These are phyloP conservation scores for Drosophila paulistorum DNA, from an alignment of 1,140 invertebrate genomes.

Conservation along the genomic window DNA sequence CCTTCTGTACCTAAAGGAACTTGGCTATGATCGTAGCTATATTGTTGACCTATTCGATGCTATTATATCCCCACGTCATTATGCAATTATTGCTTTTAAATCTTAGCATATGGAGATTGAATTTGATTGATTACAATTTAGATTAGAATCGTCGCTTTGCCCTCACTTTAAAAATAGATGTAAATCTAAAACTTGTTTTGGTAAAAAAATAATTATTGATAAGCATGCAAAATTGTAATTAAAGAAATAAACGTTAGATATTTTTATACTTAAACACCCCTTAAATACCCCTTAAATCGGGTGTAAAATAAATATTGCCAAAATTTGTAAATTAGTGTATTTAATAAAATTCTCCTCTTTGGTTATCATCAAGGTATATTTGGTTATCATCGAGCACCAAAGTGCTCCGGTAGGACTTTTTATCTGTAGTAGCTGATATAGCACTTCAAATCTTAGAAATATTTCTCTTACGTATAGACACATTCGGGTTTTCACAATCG, in stretches of 20 bases:
- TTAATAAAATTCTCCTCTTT: background rate
- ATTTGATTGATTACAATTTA: background rate
- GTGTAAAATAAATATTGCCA: background rate
- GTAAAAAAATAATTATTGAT: background rate
- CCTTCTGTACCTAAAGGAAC: slow-evolving; percentile 90
- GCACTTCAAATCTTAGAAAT: slow-evolving; percentile 4
- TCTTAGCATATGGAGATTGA: background rate
- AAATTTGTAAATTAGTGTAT: slow-evolving; percentile 3
- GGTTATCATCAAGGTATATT: background rate
- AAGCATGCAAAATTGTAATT: slow-evolving; percentile 19
- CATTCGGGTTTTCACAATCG: background rate
- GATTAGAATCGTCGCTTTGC: background rate
- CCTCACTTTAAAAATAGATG: background rate
- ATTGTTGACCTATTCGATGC: slow-evolving; percentile 90
- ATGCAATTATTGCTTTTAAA: slow-evolving; percentile 86
- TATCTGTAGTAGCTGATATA: background rate
- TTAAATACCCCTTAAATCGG: background rate
- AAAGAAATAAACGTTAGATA: background rate
- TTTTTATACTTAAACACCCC: background rate
- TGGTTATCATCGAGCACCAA: slow-evolving; percentile 1
- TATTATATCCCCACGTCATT: slow-evolving; percentile 90
- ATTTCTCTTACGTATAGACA: background rate
- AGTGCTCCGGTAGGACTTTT: background rate
- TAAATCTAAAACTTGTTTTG: background rate
- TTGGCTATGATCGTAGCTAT: slow-evolving; percentile 86